These are phyloP conservation scores for Enhydra lutris DNA, from an alignment of 2,113 vertebrate genomes.

Conservation along the genomic window DNA sequence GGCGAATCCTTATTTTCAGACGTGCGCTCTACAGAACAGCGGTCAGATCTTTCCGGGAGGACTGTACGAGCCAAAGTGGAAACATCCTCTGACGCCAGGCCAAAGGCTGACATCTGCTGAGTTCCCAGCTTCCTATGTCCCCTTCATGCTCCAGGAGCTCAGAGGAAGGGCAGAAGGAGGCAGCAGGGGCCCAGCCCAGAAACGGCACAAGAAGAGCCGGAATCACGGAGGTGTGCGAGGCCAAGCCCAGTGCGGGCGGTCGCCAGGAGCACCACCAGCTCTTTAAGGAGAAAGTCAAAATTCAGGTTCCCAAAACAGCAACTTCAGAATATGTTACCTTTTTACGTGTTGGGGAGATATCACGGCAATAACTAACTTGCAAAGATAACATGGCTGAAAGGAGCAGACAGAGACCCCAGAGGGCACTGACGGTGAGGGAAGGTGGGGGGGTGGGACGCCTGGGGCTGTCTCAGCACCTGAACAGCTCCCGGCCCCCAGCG, in stretches of 20 bases:
- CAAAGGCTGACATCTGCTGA: background rate
- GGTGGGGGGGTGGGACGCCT: background rate
- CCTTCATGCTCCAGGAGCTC: background rate
- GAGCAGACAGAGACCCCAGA: background rate
- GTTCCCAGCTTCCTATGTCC: background rate
- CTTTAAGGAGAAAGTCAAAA: background rate
- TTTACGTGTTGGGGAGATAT: background rate
- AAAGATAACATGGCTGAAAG: background rate
- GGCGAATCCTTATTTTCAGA: background rate
- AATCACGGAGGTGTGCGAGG: background rate
- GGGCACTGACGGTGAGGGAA: rapidly evolving
- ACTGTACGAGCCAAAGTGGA: rapidly evolving
- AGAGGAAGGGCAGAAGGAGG: background rate
- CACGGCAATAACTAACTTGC: background rate
- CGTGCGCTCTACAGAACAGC: background rate
- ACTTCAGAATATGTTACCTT: background rate
- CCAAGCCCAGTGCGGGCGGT: background rate
- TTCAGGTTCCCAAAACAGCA: background rate
- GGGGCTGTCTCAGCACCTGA: rapidly evolving
- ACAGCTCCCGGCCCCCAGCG: background rate
- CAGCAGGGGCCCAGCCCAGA: background rate
- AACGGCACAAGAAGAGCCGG: background rate
- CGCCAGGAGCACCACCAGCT: rapidly evolving
- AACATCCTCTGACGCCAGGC: background rate
- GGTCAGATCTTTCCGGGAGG: background rate